phyloP scores from a whole-genome alignment of 2,888 invertebrate genomes.

The Gonocerus acuteangulatus region DNA sequence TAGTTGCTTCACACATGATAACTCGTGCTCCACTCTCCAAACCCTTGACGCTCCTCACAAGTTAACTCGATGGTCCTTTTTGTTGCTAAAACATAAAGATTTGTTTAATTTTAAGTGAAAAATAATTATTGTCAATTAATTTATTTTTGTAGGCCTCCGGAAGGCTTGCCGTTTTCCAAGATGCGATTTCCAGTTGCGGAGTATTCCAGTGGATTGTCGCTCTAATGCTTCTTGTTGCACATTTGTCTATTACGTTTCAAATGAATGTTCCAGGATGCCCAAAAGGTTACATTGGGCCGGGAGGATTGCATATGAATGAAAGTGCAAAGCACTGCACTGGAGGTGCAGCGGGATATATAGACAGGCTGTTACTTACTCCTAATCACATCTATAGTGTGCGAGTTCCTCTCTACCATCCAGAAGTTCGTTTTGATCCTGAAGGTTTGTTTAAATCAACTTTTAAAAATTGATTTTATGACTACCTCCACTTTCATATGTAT shows the following conservation, averaged over 20 bases:
- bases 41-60: no score
- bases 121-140: no score
- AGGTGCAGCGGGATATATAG: conserved; percentile 75
- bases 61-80: no score
- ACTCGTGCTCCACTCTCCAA: no score
- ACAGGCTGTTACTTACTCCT: conserved; percentile 55
- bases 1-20: no score
- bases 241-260: conserved; percentile 60
- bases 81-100: no score
- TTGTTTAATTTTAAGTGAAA: no score
- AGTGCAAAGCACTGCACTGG: conserved; percentile 65
- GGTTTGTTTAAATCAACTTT: conserved; percentile 45
- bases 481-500: conserved; percentile 25
- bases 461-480: background rate
- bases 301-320: conserved; percentile 58
- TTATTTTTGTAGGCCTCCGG: background rate
- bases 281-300: conserved; percentile 66
- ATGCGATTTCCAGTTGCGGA: conserved; percentile 38
- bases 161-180: background rate
- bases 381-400: conserved; percentile 58
- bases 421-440: conserved; percentile 69
- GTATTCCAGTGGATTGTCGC: conserved; percentile 62
- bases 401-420: conserved; percentile 52
- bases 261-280: conserved; percentile 69
- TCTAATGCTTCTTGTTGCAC: conserved; percentile 51